Conservation (phyloP, 2,888 invertebrate genomes). For the Agrenia bidenticulata region DNA sequence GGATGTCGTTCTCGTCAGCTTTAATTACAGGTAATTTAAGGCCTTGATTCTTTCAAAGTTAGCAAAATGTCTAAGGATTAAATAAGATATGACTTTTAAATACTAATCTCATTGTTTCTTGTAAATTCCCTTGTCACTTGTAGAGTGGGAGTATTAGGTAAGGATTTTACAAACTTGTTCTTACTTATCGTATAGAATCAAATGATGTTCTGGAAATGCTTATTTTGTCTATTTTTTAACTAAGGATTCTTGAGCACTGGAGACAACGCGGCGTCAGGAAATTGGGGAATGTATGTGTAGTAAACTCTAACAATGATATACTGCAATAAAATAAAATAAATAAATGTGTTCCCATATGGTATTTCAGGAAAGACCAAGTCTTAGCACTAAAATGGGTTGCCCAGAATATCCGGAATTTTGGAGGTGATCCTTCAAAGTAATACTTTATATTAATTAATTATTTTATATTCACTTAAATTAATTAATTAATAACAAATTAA, state of each 20-base stretch:
- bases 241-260: slow-evolving; percentile 16
- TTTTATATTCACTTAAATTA: too few relatives aligned
- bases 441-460: background rate
- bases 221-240: background rate
- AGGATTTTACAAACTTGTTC: too few relatives aligned
- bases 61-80: too few relatives aligned
- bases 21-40: slow-evolving; percentile 15
- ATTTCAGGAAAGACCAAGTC: slow-evolving; percentile 13
- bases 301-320: too few relatives aligned
- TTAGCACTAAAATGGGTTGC: slow-evolving; percentile 11
- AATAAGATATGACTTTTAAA: too few relatives aligned
- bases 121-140: too few relatives aligned
- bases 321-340: too few relatives aligned
- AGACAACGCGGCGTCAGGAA: background rate
- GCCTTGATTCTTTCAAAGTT: too few relatives aligned
- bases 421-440: slow-evolving; percentile 5
- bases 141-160: background rate
- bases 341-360: too few relatives aligned
- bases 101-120: too few relatives aligned
- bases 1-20: slow-evolving; percentile 8
- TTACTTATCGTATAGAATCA: background rate
- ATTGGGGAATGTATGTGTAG: slow-evolving; percentile 19
- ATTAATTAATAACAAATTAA: background rate
- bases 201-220: background rate
- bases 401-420: slow-evolving; percentile 8